Evolutionary conservation across 2,797 vertebrate genomes (phyloP), one percentile per base, ranked within the genome.

Genomic region (Apogon hyalosoma): DNA sequence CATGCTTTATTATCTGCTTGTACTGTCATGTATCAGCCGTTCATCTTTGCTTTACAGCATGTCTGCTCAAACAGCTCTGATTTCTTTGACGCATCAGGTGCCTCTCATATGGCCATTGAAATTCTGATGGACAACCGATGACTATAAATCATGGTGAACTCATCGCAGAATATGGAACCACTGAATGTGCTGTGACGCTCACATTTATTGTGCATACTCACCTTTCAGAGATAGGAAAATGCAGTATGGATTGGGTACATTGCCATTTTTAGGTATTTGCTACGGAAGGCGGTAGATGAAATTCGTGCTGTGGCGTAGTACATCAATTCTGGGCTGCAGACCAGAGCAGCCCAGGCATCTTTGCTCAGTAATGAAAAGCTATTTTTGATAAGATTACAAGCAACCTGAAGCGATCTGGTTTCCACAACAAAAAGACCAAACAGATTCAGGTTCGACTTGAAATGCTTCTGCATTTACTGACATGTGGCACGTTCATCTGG

Each of bases 281-380:
- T 46, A 1, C 57, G 57, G 72, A 74, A 74, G 59, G 11, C 8
- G 5, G 13, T 38, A 18, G 53, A 49, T 52, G 47, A 59, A 73
- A 75, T 55, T 18, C 57, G 7, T 4, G 19, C 21, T 3, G 12
- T 59, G 15, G 65, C 42, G 40, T 36, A 64, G 54, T 39, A 18
- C 11, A 7, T 76, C 6, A 54, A 8, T 68, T 73, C 51, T 75
- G 63, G 75, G 73, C 76, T 62, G 33, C 57, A 45, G 54, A 66
- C 73, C 70, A 84, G 50, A 63, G 48, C 28, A 51, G 60, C 21
- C 55, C 36, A 56, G 61, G 43, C 63, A 53, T 83, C 54, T 76
- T 65, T 59, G 36, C 39, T 58, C 66, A 43, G 51, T 64, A 62
- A 84, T 74, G 62, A 73, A 78, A 87, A 85, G 50, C 59, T 85